Evolutionary conservation across 37 sponge, comb jelly and placozoan species (phyloP), one percentile per base, ranked within the genome.

Genomic region (Chondrilla cf. caribensis): DNA sequence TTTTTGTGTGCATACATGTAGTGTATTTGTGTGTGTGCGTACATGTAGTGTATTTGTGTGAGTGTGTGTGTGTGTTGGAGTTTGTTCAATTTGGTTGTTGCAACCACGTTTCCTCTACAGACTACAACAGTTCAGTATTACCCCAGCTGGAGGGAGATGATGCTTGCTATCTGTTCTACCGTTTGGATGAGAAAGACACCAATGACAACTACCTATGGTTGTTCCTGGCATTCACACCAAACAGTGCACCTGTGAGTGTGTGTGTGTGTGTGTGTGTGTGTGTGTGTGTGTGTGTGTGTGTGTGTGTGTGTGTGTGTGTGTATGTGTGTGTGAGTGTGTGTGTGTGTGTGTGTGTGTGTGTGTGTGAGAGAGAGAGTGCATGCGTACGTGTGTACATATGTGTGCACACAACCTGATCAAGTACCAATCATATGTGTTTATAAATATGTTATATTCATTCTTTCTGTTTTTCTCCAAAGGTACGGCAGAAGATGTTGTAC

Each of bases 401-500:
- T 15, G 15, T 29, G 29, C 22, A 62, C 57, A 55, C 17, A 55
- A 11, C 11, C 17, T 55, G 57, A 62, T 5, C 15, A 62, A 7
- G 25, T 15, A n/a, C 15, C 6, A 26, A 29, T 67, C 17, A 33
- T 28, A 33, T 28, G 29, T 28, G 29, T 28, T 29, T 28, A 33
- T 26, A 47, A 6, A 29, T 33, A 33, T 17, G 1, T 7, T 29
- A 4, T 67, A 33, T 29, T 28, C 15, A 1, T 29, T 28, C 64
- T 67, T 29, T 62, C 29, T 62, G 22, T 62, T 22, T 62, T 22
- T 47, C 1, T 28, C 6, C 78, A 28, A 58, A 95, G 95, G 95
- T 94, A 17, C 36, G 87, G 38, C 78, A 92, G 38, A 98, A 96
- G 85, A 98, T 98, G 99, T 44, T 96, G 81, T 98, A 98, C 72